Percentiles rank a stretch among this genome's conserved stretches.
These are phyloP conservation scores for Eretmocerus hayati DNA, from an alignment of 2,888 invertebrate genomes.

Conservation along the genomic window DNA sequence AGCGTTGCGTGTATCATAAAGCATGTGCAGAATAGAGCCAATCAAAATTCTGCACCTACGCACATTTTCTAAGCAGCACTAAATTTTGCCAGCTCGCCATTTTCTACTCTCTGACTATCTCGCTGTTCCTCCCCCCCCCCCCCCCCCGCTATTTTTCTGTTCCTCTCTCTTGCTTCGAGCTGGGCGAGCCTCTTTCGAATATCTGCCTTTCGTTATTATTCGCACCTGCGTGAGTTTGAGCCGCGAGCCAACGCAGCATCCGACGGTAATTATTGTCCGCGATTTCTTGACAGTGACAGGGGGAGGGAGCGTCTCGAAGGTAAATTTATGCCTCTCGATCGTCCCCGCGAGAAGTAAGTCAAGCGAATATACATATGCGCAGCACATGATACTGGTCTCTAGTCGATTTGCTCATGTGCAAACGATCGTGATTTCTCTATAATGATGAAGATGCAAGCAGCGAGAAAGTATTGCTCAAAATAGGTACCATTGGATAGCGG, in stretches of 20 bases:
- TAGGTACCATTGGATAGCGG: too few species aligned
- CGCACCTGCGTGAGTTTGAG: conserved; percentile 1
- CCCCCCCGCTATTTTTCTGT: neutral
- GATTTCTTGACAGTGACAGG: conserved; percentile 20
- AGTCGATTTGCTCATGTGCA: too few species aligned
- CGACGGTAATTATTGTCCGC: conserved; percentile 17
- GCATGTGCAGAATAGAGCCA: too few species aligned
- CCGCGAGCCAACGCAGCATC: neutral
- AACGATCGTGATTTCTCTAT: too few species aligned
- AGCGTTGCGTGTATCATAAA: too few species aligned
- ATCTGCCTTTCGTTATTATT: neutral
- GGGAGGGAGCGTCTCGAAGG: conserved; percentile 18
- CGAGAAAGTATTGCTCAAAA: too few species aligned
- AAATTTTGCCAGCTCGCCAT: neutral
- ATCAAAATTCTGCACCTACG: neutral
- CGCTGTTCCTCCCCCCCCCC: too few species aligned
- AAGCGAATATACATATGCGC: neutral
- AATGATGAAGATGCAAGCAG: too few species aligned
- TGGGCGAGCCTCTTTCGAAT: neutral
- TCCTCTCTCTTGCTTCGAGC: neutral
- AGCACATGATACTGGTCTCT: too few species aligned
- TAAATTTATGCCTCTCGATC: conserved; percentile 16
- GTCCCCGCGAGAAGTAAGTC: neutral
- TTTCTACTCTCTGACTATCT: too few species aligned
- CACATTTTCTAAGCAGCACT: neutral